Conservation (phyloP, 2,113 vertebrate genomes). For the Ceyx margarethae region DNA sequence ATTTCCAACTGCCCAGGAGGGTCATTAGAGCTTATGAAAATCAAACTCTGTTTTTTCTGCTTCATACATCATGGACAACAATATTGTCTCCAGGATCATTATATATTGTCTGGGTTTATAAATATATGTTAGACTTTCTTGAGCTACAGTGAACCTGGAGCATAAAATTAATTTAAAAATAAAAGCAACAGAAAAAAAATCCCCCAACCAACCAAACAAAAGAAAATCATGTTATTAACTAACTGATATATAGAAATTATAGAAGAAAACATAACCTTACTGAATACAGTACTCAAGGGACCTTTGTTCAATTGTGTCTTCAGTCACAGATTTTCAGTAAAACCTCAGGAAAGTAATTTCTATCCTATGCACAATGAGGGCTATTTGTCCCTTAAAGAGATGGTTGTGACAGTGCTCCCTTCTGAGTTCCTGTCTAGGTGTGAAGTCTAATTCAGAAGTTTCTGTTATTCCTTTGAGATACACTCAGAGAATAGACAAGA, state of each 20-base stretch:
- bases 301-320: not conserved
- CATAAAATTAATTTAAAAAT: slow-evolving; percentile 39
- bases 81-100: slow-evolving; percentile 50
- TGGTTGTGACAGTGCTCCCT: not conserved
- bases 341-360: slow-evolving; percentile 21
- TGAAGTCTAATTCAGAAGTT: slow-evolving; percentile 41
- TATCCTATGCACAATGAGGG: not conserved
- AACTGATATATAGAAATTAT: slow-evolving; percentile 19
- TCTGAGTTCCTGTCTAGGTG: slow-evolving; percentile 33
- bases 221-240: not conserved
- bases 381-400: slow-evolving; percentile 41
- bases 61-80: slow-evolving; percentile 51
- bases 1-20: slow-evolving; percentile 56
- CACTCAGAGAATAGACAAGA: not conserved
- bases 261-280: not conserved
- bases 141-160: slow-evolving; percentile 43
- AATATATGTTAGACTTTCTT: slow-evolving; percentile 25
- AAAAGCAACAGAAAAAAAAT: not conserved
- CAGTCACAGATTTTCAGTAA: not conserved
- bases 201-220: not conserved
- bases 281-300: not conserved
- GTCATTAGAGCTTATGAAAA: slow-evolving; percentile 58
- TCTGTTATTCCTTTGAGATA: slow-evolving; percentile 28
- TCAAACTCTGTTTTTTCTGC: slow-evolving; percentile 62
- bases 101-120: slow-evolving; percentile 27